These are phyloP conservation scores for Petaurus breviceps DNA, from an alignment of 2,113 vertebrate genomes.

Conservation along the genomic window DNA sequence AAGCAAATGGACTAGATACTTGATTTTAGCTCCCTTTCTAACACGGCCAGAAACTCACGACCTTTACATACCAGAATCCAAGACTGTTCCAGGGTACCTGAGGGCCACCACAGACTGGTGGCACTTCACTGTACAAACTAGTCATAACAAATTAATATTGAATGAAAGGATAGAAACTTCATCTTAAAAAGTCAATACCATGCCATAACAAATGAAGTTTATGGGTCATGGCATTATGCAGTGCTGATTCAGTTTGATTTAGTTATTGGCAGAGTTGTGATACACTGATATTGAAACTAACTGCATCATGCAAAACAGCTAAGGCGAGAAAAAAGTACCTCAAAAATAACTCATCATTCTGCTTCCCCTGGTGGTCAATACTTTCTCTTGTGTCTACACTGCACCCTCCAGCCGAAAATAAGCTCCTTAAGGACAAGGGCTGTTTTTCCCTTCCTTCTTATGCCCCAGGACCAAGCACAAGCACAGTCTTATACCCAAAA, in stretches of 20 bases:
- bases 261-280: slow-evolving; percentile 19
- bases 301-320: slow-evolving; percentile 28
- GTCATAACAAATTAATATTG: slow-evolving; percentile 26
- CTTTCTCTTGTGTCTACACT: neutral
- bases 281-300: neutral
- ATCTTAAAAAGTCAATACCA: slow-evolving; percentile 31
- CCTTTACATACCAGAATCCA: slow-evolving; percentile 8
- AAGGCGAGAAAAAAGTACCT: slow-evolving; percentile 8
- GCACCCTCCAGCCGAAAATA: neutral
- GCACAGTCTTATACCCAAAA: neutral
- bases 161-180: slow-evolving; percentile 11
- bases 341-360: neutral
- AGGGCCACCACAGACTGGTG: slow-evolving; percentile 1
- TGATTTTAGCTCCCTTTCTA: slow-evolving; percentile 41
- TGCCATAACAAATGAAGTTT: slow-evolving; percentile 40
- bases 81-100: neutral
- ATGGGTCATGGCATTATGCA: neutral
- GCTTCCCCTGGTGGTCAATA: neutral
- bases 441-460: neutral
- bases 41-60: slow-evolving; percentile 25
- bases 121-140: slow-evolving; percentile 28
- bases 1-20: slow-evolving; percentile 41
- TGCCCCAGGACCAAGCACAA: neutral
- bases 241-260: slow-evolving; percentile 9
- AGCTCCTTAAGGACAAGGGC: neutral